A percentile compares a stretch with the other conserved stretches of the same genome.
These are phyloP conservation scores for Xanthorhoe designata DNA, from an alignment of 2,888 invertebrate genomes.

Conservation along the genomic window DNA sequence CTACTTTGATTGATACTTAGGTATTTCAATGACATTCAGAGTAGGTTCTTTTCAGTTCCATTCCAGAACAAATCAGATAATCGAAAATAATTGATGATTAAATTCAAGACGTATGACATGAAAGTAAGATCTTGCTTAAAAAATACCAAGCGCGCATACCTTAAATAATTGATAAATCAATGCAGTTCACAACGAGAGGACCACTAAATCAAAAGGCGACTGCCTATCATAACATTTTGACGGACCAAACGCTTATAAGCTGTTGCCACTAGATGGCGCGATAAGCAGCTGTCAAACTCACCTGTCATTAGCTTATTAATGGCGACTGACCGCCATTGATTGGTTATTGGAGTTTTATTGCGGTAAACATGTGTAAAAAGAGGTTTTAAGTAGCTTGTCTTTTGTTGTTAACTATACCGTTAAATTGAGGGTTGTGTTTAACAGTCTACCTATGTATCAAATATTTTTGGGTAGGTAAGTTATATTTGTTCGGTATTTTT, in stretches of 20 bases:
- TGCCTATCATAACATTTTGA: constrained; percentile 81
- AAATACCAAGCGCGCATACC: constrained; percentile 80
- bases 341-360: constrained; percentile 69
- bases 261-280: constrained; percentile 82
- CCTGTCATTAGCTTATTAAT: constrained; percentile 84
- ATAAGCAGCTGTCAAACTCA: constrained; percentile 80
- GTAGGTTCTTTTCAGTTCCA: constrained; percentile 34
- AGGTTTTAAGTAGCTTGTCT: constrained; percentile 5
- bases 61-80: constrained; percentile 73
- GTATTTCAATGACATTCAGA: constrained; percentile 1
- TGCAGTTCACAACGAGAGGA: constrained; percentile 75
- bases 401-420: constrained; percentile 1
- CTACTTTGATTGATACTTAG: background rate
- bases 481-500: background rate
- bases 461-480: background rate
- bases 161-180: constrained; percentile 84
- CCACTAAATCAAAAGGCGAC: constrained; percentile 80
- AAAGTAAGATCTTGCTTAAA: constrained; percentile 80
- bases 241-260: constrained; percentile 80
- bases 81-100: constrained; percentile 80
- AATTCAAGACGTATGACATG: constrained; percentile 79
- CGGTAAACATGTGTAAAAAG: constrained; percentile 14
- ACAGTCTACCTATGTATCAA: background rate
- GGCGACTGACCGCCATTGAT: constrained; percentile 64
- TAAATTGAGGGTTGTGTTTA: background rate